Evolutionary conservation across 2,888 invertebrate species (phyloP).

Genomic region (Clistopyga incitator): DNA sequence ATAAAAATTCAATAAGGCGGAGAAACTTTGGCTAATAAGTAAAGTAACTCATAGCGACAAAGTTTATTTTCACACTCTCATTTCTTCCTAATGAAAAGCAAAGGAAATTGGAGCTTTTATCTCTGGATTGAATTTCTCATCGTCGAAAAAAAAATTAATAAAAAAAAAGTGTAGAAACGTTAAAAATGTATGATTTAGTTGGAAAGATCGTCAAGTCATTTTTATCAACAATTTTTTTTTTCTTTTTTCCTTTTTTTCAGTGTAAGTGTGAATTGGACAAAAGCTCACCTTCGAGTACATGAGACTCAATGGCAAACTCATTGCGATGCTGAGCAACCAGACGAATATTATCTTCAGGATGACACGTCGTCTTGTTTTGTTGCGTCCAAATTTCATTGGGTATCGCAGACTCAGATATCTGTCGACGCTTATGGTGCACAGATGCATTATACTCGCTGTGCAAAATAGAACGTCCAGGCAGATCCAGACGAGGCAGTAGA

Average conservation of each 20-base stretch:
- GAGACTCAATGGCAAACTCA: constrained; percentile 95
- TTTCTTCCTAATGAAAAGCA: too few relatives aligned
- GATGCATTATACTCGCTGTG: constrained; percentile 98
- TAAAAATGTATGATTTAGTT: too few relatives aligned
- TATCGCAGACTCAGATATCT: constrained; percentile 96
- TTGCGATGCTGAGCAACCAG: constrained; percentile 96
- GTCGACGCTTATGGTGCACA: constrained; percentile 98
- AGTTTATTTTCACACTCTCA: too few relatives aligned
- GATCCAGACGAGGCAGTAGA: constrained; percentile 97
- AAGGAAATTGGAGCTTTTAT: too few relatives aligned
- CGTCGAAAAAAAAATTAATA: too few relatives aligned
- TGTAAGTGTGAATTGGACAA: background rate
- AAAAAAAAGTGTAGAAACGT: too few relatives aligned
- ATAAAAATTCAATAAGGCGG: background rate
- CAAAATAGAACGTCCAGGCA: constrained; percentile 98
- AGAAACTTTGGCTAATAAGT: background rate
- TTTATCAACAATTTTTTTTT: too few relatives aligned
- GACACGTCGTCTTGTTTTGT: constrained; percentile 93
- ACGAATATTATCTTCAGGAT: constrained; percentile 96
- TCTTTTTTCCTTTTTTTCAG: too few relatives aligned
- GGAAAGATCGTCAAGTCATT: too few relatives aligned
- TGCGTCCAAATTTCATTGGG: constrained; percentile 96
- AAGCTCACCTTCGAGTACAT: constrained; percentile 93
- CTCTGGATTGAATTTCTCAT: too few relatives aligned
- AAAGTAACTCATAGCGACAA: background rate